phyloP scores from a whole-genome alignment of 2,113 vertebrate genomes.

The Lycaon pictus region DNA sequence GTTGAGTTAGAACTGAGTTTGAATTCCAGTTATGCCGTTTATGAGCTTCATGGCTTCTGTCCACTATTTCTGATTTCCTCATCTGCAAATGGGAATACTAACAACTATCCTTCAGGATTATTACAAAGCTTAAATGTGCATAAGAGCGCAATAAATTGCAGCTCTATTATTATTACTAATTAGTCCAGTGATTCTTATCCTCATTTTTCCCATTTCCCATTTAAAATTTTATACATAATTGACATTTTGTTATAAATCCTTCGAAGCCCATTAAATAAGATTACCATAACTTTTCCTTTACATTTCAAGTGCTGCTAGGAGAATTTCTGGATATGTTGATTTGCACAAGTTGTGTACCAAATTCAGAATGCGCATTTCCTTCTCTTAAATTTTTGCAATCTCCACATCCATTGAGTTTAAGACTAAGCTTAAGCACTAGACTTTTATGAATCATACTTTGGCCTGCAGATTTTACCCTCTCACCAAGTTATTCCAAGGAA shows the following conservation, averaged over 20 bases:
- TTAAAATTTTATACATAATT: conserved; percentile 39
- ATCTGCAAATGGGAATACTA: conserved; percentile 15
- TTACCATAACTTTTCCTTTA: conserved; percentile 31
- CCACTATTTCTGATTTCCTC: neutral
- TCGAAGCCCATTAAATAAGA: conserved; percentile 7
- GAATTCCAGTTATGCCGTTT: neutral
- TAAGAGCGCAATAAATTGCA: neutral
- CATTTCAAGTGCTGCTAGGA: neutral
- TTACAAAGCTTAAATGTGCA: neutral
- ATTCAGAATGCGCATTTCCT: neutral
- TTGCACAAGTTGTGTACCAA: neutral
- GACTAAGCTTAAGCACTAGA: conserved; percentile 13
- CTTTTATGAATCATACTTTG: conserved; percentile 15
- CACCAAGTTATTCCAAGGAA: neutral
- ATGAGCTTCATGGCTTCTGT: neutral
- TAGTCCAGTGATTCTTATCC: neutral
- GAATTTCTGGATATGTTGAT: neutral
- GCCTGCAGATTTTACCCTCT: neutral
- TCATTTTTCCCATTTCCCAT: conserved; percentile 40
- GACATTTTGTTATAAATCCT: conserved; percentile 50
- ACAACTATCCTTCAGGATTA: neutral
- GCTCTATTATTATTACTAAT: neutral
- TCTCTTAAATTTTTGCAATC: neutral
- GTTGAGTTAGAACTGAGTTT: neutral
- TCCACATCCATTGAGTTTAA: neutral